Base-by-base conservation (phyloP, 2,113 vertebrate genomes). In the Seriola dumerili region DNA sequence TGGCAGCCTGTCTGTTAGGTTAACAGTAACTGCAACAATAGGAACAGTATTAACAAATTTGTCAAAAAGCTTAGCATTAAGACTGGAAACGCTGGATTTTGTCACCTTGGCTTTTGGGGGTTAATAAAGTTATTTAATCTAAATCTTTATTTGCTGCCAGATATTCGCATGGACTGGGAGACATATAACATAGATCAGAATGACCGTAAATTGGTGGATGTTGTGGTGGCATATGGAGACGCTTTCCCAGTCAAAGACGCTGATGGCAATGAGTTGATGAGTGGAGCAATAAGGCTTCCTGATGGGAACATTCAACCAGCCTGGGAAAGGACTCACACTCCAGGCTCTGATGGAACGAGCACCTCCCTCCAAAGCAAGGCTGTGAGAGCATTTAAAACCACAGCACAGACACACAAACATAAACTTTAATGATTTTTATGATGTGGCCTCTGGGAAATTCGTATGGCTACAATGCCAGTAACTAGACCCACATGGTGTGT, bases 111-210 rank as follows among this genome's bases (percentile, higher is more conserved):
- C 40, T 19, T 36, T 36, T 52, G 17, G 17, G 7, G 52, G 4
- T 46, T 21, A 63, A 46, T 46, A 12, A 23, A 54, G 6, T 36
- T 19, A 34, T 63, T 2, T 46, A 8, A 71, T 75, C 32, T 48
- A 25, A 61, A 54, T 75, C 5, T 52, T 29, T 68, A 3, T 67
- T 61, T 85, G 10, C 52, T 29, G 52, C 11, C 87, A 99, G 98
- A 98, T 74, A 97, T 99, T 75, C 96, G 97, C 10, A 67, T 99
- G 89, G 96, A 99, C 92, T 98, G 96, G 97, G 88, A 97, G 87
- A 95, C 92, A 2, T 99, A 96, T 19, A 94, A 95, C 65, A 68
- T 93, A 0, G 95, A 97, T 19, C 58, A 76, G 23, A 89, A 83
- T 0, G 94, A 96, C 73, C 82, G 84, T 32, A 95, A 92, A 68